A percentile compares a stretch with the other conserved stretches of the same genome.
phyloP scores from a whole-genome alignment of 92 coral and sea anemone genomes.

The Umimayanthus chanpuru region DNA sequence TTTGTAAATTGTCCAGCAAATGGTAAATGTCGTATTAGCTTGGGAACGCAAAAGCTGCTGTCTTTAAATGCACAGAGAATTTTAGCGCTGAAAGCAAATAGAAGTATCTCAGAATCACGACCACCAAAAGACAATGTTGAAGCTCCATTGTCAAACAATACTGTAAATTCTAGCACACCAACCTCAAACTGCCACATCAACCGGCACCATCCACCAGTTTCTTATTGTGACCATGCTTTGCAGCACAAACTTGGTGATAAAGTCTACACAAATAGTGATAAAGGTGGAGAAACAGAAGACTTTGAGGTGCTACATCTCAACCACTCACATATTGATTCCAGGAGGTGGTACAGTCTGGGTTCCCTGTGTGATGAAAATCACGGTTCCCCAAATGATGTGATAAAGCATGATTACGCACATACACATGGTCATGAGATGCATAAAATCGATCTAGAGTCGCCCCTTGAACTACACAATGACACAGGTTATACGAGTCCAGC shows the following conservation, averaged over 20 bases:
- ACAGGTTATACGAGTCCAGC: slow-evolving; percentile 41
- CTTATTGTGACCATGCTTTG: background rate
- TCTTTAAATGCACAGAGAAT: background rate
- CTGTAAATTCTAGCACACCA: background rate
- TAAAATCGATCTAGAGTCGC: slow-evolving; percentile 8
- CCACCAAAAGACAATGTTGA: background rate
- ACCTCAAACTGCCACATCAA: background rate
- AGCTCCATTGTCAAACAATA: background rate
- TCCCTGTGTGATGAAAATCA: slow-evolving; percentile 41
- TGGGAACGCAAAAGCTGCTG: background rate
- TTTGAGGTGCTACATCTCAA: background rate
- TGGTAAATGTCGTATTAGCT: background rate
- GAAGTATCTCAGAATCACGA: background rate
- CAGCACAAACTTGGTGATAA: background rate
- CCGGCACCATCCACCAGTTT: background rate
- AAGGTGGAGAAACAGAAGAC: background rate
- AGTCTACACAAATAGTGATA: background rate
- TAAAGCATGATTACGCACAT: slow-evolving; percentile 40
- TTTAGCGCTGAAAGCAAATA: background rate
- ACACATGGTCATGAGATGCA: slow-evolving; percentile 27
- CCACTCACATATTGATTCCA: slow-evolving; percentile 36
- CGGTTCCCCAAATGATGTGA: slow-evolving; percentile 29
- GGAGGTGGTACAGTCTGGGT: slow-evolving; percentile 41
- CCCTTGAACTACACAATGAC: slow-evolving; percentile 28
- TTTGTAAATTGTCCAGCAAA: background rate